Evolutionary conservation across 2,113 vertebrate genomes (phyloP), one percentile per base, ranked within the genome.

Genomic region (Hippocampus zosterae): DNA sequence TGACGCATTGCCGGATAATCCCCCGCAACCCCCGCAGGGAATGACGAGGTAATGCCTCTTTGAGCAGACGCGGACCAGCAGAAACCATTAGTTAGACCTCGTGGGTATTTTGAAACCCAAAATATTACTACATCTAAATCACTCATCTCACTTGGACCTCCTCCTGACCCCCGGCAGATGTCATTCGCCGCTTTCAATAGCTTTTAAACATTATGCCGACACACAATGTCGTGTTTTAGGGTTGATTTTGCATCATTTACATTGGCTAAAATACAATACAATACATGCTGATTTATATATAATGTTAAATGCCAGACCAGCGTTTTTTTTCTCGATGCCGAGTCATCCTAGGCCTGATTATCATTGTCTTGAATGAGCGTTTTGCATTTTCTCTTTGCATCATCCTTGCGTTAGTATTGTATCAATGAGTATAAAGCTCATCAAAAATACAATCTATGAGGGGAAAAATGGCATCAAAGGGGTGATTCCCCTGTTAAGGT

Each of bases 341-440:
- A 68, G 70, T 60, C 68, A n/a, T 60, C 44, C 44, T 21, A 19
- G 52, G 70, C 21, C 2, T 82, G 78, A 86, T 78, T 67, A 78
- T 83, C 82, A 85, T 88, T 80, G 73, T 78, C 61, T 69, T 74
- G 73, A 83, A 90, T 87, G 81, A 88, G 81, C 81, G 81, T 84
- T 87, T 88, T 82, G 77, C 81, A 76, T 84, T 78, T 80, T 72
- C 67, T 71, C 56, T 62, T 73, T 81, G 73, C 23, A 3, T 90
- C 87, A 83, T 76, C 18, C 82, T 88, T 87, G 84, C 88, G 21
- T 90, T 85, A 87, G 71, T 83, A 59, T 84, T 82, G 6, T 60
- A 60, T 87, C 76, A 85, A 80, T 75, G 83, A 74, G 81, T 84
- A 88, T 90, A 81, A 85, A 69, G 83, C 85, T 86, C 85, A 87